These are phyloP conservation scores for Varanus salvator DNA, from an alignment of 2,113 vertebrate species.

Conservation along the genomic window DNA sequence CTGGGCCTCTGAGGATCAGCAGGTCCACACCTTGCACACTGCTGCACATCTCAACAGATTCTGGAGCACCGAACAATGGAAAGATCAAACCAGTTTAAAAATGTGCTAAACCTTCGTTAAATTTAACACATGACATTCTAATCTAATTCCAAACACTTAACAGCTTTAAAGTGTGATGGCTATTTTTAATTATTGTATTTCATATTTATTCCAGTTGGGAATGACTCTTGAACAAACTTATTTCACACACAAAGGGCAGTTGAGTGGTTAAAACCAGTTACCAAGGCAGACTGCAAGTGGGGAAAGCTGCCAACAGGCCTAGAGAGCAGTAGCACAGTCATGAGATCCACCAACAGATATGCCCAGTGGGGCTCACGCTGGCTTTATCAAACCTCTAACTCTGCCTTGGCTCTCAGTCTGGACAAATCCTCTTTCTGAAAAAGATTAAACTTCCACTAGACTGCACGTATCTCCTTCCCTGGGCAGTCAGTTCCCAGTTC, in stretches of 20 bases:
- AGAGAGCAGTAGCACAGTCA: no score
- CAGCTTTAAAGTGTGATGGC: no score
- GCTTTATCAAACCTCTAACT: not conserved
- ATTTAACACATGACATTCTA: not conserved
- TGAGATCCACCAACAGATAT: no score
- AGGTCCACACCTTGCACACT: no score
- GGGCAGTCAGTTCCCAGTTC: not conserved
- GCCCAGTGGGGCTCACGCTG: not conserved
- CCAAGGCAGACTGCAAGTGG: not conserved
- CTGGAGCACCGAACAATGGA: no score
- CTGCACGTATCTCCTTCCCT: not conserved
- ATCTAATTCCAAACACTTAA: not conserved
- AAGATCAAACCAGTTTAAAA: no score
- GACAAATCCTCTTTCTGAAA: not conserved
- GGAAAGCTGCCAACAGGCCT: not conserved
- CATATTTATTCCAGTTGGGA: no score
- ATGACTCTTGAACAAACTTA: not conserved
- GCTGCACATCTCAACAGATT: no score
- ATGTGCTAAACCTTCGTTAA: no score
- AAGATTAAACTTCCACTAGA: not conserved
- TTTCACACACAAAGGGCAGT: not conserved
- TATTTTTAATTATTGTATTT: no score
- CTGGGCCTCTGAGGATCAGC: no score
- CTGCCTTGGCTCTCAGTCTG: not conserved
- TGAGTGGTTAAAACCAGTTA: not conserved